Evolutionary conservation across 2,888 invertebrate genomes (phyloP).

Genomic region (Zygaena filipendulae): DNA sequence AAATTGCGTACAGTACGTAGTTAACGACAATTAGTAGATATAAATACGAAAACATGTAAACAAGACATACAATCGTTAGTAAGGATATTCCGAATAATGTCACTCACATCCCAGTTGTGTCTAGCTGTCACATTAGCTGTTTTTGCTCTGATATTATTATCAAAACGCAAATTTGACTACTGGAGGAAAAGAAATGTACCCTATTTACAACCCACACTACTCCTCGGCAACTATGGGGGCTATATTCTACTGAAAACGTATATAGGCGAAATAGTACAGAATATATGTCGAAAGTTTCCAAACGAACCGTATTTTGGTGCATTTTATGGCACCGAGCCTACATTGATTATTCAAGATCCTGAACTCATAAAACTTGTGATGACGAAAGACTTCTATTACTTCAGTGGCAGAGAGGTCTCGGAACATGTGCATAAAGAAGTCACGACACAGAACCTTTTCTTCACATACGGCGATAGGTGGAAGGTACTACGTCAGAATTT

Average conservation of each 20-base stretch:
- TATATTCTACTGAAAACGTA: constrained; percentile 27
- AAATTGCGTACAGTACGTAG: no score
- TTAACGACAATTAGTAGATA: no score
- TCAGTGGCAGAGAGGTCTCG: constrained; percentile 33
- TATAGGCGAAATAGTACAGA: constrained; percentile 20
- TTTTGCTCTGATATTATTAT: no score
- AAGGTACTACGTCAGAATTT: constrained; percentile 38
- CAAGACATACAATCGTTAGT: no score
- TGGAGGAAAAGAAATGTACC: constrained; percentile 35
- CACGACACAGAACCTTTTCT: constrained; percentile 30
- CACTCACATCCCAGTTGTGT: no score
- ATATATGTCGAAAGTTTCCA: constrained; percentile 30
- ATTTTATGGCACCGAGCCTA: constrained; percentile 39
- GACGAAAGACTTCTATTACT: constrained; percentile 41
- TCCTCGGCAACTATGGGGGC: constrained; percentile 37
- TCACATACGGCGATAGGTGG: constrained; percentile 36
- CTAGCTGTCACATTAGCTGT: no score
- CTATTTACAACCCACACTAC: constrained; percentile 21
- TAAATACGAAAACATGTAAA: no score
- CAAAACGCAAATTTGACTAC: constrained; percentile 29
- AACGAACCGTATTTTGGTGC: constrained; percentile 34
- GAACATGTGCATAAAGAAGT: constrained; percentile 28
- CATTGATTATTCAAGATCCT: constrained; percentile 36
- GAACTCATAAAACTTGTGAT: constrained; percentile 32
- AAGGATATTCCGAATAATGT: no score